Base-by-base conservation (phyloP, 2,113 vertebrate genomes). In the Echinops telfairi region DNA sequence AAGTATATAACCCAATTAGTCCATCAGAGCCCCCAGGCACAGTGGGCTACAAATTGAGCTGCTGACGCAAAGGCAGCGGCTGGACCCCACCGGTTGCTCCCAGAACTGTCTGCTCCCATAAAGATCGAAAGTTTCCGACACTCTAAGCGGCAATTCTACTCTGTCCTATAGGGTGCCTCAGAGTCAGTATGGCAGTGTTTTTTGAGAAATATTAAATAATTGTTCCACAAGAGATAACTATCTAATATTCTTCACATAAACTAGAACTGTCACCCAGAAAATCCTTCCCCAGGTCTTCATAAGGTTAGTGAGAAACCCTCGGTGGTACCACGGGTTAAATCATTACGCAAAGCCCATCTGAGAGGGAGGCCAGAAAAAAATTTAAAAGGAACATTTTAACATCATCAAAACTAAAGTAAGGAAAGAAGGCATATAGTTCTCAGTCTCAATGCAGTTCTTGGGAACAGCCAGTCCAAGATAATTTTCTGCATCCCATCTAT, bases 351-450 rank as follows among this genome's bases (percentile, higher is more conserved):
- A 80, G 0, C 0, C 22, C n/a, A 75, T 78, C 66, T 25, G 14
- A 36, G 40, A 10, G 43, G 6, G 6, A 27, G 36, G 47, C 47
- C 47, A 53, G 47, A 14, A 14, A 14, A 53, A 53, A 53, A 8
- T 53, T 12, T 53, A 12, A 53, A 47, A 47, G 80, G 53, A 93
- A 27, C 75, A 78, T 47, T 79, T 47, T 38, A 38, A 0, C 0
- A n/a, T 77, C 43, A 94, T 20, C n/a, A 88, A 77, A 96, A 94
- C 89, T 29, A 7, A 88, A 92, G 57, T 84, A 47, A 90, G 25
- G 15, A 91, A 90, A 86, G 20, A 3, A 71, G 22, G 78, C 4
- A 76, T 47, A 12, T 64, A 71, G 90, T 80, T 76, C n/a, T 86
- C 16, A 47, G n/a, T 58, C 36, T 79, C 75, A 91, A 19, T 57